Conservation (phyloP, 1,140 invertebrate species). For the Maconellicoccus hirsutus region DNA sequence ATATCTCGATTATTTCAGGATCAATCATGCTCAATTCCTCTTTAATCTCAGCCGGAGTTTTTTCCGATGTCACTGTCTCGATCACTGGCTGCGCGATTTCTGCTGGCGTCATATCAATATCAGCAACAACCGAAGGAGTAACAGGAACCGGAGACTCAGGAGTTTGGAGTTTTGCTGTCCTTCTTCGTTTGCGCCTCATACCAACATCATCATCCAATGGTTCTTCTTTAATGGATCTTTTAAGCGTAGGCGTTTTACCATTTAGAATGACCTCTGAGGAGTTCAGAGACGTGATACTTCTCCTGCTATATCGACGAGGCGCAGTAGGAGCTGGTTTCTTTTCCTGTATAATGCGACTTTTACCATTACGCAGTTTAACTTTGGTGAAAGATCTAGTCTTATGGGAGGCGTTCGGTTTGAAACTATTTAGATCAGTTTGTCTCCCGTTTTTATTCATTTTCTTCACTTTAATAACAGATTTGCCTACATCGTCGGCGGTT, state of each 20-base stretch:
- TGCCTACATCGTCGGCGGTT: not conserved
- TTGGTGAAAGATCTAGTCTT: not conserved
- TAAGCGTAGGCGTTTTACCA: not conserved
- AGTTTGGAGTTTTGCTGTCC: not conserved
- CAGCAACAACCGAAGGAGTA: no score
- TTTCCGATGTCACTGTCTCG: no score
- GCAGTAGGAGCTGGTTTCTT: not conserved
- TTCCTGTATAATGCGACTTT: not conserved
- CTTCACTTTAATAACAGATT: not conserved
- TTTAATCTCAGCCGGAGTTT: no score
- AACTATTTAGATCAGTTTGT: not conserved
- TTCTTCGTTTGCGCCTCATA: not conserved
- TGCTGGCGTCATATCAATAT: no score
- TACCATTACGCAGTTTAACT: not conserved
- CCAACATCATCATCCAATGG: not conserved
- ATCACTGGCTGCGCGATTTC: no score
- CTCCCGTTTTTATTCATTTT: not conserved
- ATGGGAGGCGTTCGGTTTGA: not conserved
- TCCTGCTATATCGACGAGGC: not conserved
- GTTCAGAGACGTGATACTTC: no score
- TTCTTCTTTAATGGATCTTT: not conserved
- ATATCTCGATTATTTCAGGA: no score
- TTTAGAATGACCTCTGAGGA: no score
- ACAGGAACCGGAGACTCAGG: not conserved
- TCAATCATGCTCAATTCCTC: no score